phyloP scores from a whole-genome alignment of 2,113 vertebrate genomes.

The Lagopus muta region DNA sequence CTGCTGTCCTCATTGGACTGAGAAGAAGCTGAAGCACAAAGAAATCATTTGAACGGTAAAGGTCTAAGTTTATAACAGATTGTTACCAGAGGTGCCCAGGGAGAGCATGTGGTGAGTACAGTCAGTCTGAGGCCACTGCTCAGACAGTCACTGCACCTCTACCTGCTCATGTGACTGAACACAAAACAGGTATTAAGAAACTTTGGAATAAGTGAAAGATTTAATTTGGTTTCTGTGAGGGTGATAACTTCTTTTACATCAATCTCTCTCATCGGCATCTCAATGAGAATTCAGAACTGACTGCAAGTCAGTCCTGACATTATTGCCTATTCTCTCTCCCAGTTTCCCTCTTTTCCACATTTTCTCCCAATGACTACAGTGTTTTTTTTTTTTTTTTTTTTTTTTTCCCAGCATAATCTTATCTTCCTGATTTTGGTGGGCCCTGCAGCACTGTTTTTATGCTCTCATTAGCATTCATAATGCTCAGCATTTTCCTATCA shows the following conservation, averaged over 20 bases:
- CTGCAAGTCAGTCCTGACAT: neutral
- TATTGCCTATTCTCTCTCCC: neutral
- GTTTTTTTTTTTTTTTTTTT: neutral
- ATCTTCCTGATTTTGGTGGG: neutral
- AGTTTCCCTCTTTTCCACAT: neutral
- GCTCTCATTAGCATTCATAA: neutral
- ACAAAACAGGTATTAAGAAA: neutral
- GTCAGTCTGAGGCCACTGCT: neutral
- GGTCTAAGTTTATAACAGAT: neutral
- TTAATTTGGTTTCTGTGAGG: neutral
- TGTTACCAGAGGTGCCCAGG: neutral
- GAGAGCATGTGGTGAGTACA: rapidly evolving
- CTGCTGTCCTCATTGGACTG: neutral
- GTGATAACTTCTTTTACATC: neutral
- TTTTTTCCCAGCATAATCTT: neutral
- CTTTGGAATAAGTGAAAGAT: neutral
- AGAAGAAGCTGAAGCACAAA: neutral
- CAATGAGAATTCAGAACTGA: neutral
- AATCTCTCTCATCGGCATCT: neutral
- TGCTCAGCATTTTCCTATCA: neutral
- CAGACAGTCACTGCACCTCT: rapidly evolving
- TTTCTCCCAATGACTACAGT: neutral
- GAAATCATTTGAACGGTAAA: neutral
- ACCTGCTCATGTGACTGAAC: rapidly evolving
- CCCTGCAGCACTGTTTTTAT: slow-evolving; percentile 7